phyloP scores from a whole-genome alignment of 2,113 vertebrate genomes.

The Andinoacara biseriatus region DNA sequence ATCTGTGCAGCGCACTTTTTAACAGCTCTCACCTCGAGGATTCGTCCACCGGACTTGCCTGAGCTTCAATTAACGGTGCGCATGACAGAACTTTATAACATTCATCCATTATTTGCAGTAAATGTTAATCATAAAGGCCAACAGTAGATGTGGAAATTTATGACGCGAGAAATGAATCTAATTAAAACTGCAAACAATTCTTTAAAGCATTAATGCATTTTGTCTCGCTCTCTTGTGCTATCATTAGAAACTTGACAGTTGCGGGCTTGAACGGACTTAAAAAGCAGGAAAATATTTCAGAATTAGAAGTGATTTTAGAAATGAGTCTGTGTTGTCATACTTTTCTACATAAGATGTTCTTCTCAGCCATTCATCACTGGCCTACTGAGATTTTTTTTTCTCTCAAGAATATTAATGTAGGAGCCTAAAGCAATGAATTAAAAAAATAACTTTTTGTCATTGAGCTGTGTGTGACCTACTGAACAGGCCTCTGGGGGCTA shows the following conservation, averaged over 20 bases:
- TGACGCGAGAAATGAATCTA: neutral
- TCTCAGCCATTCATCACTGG: neutral
- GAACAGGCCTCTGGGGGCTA: neutral
- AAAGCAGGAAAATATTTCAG: neutral
- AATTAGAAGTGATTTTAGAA: neutral
- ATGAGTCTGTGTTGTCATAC: neutral
- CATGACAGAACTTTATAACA: neutral
- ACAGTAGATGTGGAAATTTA: neutral
- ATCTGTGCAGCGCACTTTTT: slow-evolving; percentile 7
- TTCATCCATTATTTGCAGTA: slow-evolving; percentile 18
- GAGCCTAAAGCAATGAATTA: slow-evolving; percentile 4
- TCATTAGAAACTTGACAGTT: neutral
- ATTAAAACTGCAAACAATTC: neutral
- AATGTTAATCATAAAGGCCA: neutral
- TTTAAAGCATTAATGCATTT: neutral
- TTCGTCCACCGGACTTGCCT: neutral
- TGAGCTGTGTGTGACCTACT: neutral
- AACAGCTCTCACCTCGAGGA: neutral
- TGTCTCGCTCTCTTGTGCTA: neutral
- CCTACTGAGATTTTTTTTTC: neutral
- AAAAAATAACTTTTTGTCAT: neutral
- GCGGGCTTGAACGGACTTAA: neutral
- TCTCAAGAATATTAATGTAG: neutral
- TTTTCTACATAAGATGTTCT: neutral
- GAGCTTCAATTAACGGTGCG: neutral